Percentiles rank a stretch among this genome's conserved stretches.
Conservation (phyloP, 2,113 vertebrate genomes). For the Heterocephalus glaber region DNA sequence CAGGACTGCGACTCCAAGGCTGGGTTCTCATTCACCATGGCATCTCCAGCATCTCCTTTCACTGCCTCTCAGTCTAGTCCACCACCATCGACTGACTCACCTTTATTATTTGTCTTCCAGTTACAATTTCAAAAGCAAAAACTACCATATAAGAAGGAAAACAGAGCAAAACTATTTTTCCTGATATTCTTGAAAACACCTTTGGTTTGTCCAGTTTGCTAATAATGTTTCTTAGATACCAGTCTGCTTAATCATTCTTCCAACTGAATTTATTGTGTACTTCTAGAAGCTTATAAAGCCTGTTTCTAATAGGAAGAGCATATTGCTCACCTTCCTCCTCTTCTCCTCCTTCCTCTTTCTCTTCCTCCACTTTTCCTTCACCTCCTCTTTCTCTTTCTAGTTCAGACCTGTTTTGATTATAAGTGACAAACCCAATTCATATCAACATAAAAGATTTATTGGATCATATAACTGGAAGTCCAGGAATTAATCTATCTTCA, state of each 20-base stretch:
- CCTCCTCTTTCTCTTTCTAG: neutral
- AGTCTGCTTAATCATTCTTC: neutral
- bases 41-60: neutral
- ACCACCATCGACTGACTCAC: neutral
- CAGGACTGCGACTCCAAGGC: neutral
- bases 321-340: neutral
- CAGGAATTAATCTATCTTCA: neutral
- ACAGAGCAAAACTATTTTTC: neutral
- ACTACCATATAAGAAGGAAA: constrained; percentile 9
- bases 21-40: rapidly evolving
- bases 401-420: constrained; percentile 25
- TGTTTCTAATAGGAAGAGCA: neutral
- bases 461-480: neutral
- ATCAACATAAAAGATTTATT: constrained; percentile 24
- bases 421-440: constrained; percentile 1
- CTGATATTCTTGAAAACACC: neutral
- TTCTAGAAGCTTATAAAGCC: neutral
- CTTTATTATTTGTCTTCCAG: neutral
- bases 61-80: neutral
- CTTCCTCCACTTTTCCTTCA: neutral
- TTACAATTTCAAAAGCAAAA: constrained; percentile 45
- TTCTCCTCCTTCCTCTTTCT: too few relatives aligned
- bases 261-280: neutral
- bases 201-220: constrained; percentile 8
- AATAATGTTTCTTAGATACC: neutral